Conservation (phyloP, 2,888 invertebrate genomes). For the Chironomus tentans region DNA sequence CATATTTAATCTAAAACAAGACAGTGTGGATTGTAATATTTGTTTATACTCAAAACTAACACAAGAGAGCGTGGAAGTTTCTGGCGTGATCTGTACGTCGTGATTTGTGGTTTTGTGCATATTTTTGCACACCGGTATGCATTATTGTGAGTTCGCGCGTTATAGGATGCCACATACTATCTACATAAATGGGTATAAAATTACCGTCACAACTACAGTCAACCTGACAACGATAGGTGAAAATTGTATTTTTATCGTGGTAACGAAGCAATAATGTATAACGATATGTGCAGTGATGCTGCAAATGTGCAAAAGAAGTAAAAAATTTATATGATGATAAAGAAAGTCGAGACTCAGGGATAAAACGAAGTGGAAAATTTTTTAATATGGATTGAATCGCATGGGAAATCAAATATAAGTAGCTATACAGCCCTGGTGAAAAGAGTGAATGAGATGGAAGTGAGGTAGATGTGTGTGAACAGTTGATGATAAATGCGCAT, state of each 20-base stretch:
- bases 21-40: too few species aligned
- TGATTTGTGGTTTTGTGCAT: not conserved
- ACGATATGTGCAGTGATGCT: not conserved
- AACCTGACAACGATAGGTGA: not conserved
- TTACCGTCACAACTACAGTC: not conserved
- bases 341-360: too few species aligned
- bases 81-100: too few species aligned
- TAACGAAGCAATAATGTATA: not conserved
- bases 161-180: not conserved
- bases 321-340: too few species aligned
- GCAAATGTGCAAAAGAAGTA: not conserved
- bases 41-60: too few species aligned
- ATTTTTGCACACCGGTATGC: not conserved
- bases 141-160: not conserved
- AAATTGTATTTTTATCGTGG: slow-evolving; percentile 12
- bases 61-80: too few species aligned
- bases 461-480: too few species aligned
- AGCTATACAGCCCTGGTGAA: too few species aligned
- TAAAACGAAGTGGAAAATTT: not conserved
- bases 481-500: too few species aligned
- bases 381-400: not conserved
- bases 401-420: too few species aligned
- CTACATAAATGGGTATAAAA: not conserved
- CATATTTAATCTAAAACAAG: too few species aligned
- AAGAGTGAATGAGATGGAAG: too few species aligned